A percentile compares a stretch with the other conserved stretches of the same genome.
phyloP scores from a whole-genome alignment of 2,113 vertebrate species.

The Hepsetus odoe region DNA sequence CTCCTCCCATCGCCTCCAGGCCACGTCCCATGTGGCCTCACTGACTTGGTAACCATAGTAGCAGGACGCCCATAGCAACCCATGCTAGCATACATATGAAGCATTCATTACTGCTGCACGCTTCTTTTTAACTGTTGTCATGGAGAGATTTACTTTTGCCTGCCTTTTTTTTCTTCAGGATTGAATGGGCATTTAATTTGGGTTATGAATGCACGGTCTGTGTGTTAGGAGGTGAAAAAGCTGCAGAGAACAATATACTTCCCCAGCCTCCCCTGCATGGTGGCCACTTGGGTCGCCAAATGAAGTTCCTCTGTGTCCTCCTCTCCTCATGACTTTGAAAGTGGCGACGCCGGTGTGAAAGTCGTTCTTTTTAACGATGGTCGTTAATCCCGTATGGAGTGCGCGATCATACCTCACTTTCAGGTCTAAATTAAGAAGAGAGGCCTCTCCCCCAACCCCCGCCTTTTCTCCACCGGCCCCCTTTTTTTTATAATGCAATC shows the following conservation, averaged over 20 bases:
- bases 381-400: conserved; percentile 57
- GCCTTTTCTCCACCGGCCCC: conserved; percentile 16
- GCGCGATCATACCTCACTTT: conserved; percentile 60
- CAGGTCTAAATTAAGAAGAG: conserved; percentile 56
- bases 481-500: conserved; percentile 52
- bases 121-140: conserved; percentile 70
- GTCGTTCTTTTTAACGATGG: conserved; percentile 53
- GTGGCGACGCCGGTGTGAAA: conserved; percentile 50
- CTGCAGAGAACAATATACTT: conserved; percentile 52
- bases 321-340: conserved; percentile 54
- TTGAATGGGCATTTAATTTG: conserved; percentile 61
- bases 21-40: conserved; percentile 55
- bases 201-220: conserved; percentile 56
- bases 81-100: conserved; percentile 66
- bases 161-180: conserved; percentile 60
- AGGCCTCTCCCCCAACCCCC: conserved; percentile 36
- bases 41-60: conserved; percentile 73
- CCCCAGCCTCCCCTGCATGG: conserved; percentile 34
- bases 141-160: conserved; percentile 68
- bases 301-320: conserved; percentile 37
- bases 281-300: conserved; percentile 27
- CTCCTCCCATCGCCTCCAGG: neutral
- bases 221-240: conserved; percentile 42
- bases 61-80: conserved; percentile 60
- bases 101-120: conserved; percentile 66